Evolutionary conservation across 2,888 invertebrate genomes (phyloP), one percentile per base, ranked within the genome.

Genomic region (Thumatha senex): DNA sequence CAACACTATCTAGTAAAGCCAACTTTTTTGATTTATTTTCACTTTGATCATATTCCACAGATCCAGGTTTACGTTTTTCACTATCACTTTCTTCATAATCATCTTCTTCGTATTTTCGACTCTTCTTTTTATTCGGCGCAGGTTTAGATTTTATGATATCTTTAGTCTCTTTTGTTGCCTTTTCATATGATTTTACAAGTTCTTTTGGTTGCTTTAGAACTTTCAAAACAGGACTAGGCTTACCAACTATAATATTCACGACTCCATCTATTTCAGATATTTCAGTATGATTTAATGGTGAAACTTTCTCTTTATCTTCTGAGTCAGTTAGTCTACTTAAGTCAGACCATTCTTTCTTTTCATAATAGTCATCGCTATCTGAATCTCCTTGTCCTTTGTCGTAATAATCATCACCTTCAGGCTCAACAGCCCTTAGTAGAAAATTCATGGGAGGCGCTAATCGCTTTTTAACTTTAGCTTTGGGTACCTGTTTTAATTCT

Each of bases 341-440:
- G 51, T 89, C 87, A 0, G 87, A 81, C 89, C 89, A 89, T 7
- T 89, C 90, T 52, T 82, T 87, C 49, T 82, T 90, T 53, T 90
- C 89, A 53, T 63, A 89, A 60, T 85, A 80, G 51, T 89, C 89
- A 9, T 88, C 89, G 51, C 66, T 65, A 11, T 84, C 84, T 36
- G 72, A 67, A 29, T 83, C 88, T 3, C 82, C 87, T 63, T 76
- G 76, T 18, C 78, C 80, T 63, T 83, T 85, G 1, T 86, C 87
- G 38, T 63, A 80, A 42, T 85, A 84, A 49, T 89, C 86, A 38
- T 84, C 87, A 10, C 67, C 68, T 41, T 86, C 78, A 1, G 82
- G 73, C 38, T 84, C 87, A 7, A 83, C 79, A 0, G 87, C 76
- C 70, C 64, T 80, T 1, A 91, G 58, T 35, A 84, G 48, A 40